phyloP scores from a whole-genome alignment of 1,140 invertebrate species.

The Linepithema humile region DNA sequence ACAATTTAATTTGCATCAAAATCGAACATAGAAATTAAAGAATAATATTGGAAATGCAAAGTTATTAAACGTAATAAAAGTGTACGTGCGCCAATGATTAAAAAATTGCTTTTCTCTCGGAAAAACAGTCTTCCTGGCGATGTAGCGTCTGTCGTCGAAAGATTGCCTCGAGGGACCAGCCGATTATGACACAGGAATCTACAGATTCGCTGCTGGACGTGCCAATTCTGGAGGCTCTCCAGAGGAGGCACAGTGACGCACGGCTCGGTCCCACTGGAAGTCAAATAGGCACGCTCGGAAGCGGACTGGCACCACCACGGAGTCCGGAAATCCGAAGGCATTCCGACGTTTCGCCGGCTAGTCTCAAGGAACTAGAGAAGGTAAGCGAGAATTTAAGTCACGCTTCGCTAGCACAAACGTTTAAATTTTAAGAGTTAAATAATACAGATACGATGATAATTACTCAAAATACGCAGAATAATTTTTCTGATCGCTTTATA shows the following conservation, averaged over 20 bases:
- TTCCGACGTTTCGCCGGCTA: constrained; percentile 93
- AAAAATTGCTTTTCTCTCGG: background rate
- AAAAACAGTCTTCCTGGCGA: constrained; percentile 88
- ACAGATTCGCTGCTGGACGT: constrained; percentile 92
- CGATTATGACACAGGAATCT: constrained; percentile 89
- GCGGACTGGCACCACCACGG: constrained; percentile 89
- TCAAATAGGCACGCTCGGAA: constrained; percentile 81
- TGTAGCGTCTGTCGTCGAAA: constrained; percentile 93
- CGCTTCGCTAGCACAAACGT: background rate
- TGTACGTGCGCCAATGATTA: background rate
- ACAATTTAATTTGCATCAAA: background rate
- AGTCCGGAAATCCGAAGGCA: constrained; percentile 91
- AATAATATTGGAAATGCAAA: background rate
- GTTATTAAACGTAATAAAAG: background rate
- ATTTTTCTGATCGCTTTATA: background rate
- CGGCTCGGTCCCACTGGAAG: constrained; percentile 86
- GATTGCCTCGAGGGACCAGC: constrained; percentile 89
- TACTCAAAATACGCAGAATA: background rate
- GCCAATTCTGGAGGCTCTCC: constrained; percentile 89
- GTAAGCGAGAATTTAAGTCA: constrained; percentile 80
- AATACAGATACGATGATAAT: background rate
- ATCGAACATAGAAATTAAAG: background rate
- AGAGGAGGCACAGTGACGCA: constrained; percentile 91
- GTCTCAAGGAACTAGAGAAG: constrained; percentile 93
- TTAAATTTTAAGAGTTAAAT: background rate